Evolutionary conservation across 2,113 vertebrate genomes (phyloP).

Genomic region (Elaphurus davidianus): DNA sequence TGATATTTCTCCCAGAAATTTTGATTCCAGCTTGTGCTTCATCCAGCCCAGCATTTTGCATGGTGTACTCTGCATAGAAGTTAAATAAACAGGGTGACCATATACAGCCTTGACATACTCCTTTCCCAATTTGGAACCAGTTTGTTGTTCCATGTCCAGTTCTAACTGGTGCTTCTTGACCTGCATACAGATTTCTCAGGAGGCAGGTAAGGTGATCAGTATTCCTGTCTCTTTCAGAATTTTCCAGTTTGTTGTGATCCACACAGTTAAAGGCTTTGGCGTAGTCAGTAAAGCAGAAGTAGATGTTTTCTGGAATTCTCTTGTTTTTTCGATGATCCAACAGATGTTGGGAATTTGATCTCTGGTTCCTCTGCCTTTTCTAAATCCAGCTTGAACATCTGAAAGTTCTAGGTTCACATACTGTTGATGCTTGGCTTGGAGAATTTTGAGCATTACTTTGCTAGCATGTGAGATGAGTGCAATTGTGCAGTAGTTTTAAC

Average conservation of each 20-base stretch:
- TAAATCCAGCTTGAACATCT: background rate
- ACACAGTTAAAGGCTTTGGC: background rate
- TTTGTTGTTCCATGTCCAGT: background rate
- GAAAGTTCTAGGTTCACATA: background rate
- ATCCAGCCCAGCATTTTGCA: background rate
- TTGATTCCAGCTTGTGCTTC: background rate
- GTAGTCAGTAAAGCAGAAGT: background rate
- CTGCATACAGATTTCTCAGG: background rate
- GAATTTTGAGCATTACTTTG: background rate
- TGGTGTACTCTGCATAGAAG: background rate
- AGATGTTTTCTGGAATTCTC: background rate
- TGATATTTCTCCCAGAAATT: background rate
- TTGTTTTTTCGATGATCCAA: background rate
- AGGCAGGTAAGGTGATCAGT: background rate
- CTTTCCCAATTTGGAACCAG: background rate
- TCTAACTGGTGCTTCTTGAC: background rate
- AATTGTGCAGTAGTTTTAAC: background rate
- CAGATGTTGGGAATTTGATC: background rate
- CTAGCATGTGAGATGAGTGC: background rate
- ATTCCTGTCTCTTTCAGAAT: background rate
- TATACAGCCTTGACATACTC: background rate
- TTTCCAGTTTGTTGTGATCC: background rate
- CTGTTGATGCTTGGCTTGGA: background rate
- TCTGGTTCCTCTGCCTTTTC: background rate
- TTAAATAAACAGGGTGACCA: background rate